Base-by-base conservation (phyloP, 1,140 invertebrate species). In the Pseudomyrmex sp. region DNA sequence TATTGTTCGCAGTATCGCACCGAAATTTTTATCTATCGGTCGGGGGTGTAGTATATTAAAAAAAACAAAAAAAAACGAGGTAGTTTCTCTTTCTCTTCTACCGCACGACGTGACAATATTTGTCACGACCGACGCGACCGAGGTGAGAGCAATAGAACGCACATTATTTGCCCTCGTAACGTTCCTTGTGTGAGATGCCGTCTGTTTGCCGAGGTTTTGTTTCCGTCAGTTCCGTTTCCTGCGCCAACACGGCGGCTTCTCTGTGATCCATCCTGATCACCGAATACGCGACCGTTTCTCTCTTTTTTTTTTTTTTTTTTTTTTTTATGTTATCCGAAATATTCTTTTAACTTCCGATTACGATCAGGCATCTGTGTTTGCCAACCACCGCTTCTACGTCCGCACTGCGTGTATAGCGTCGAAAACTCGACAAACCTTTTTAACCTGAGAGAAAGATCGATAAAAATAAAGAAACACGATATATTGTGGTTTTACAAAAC, bases 181-280 rank as follows among this genome's bases (percentile, higher is more conserved):
- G 91, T 92, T 92, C 48, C 46, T 87, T 62, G 89, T 83, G 87
- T 86, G 89, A 82, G 87, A 84, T 82, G 68, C 86, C 83, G 88
- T 87, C 84, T 94, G 84, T 93, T 93, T 94, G 91, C 88, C 90
- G 86, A 91, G 87, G 89, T 90, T 93, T 93, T 93, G 92, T 94
- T 94, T 94, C 92, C 92, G 91, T 80, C 91, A 93, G 92, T 94
- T 94, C 93, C 93, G 93, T 93, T 94, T 94, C 93, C 91, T 92
- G 92, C 85, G 91, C 88, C 91, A 93, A 93, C 91, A 91, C 84
- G 87, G 92, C 93, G 92, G 92, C 79, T 58, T 85, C 89, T 92
- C 89, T 93, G 84, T 91, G 91, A 92, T 92, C 90, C 86, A 89
- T 89, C 88, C 83, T 35, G 86, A 70, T 91, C 88, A 90, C 85